phyloP scores from a whole-genome alignment of 2,888 invertebrate genomes.

The Blastobasis lacticolella region DNA sequence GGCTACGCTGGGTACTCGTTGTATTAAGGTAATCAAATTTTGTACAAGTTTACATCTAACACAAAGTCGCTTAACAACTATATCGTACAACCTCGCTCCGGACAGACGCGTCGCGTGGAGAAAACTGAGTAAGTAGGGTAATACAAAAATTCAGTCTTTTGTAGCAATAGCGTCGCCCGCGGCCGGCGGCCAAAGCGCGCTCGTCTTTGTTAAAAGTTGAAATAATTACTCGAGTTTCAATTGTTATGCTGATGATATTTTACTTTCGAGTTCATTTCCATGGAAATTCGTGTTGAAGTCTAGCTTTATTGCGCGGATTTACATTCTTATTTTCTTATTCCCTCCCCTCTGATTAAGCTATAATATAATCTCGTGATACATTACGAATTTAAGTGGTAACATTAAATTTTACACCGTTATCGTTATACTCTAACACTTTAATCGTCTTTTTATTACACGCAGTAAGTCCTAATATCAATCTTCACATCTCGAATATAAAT shows the following conservation, averaged over 20 bases:
- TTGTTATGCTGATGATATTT: constrained; percentile 3
- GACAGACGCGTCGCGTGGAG: constrained; percentile 20
- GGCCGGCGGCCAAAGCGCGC: neutral
- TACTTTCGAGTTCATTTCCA: constrained; percentile 1
- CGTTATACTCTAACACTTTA: too few species aligned
- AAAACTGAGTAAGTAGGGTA: constrained; percentile 8
- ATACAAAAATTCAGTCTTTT: constrained; percentile 33
- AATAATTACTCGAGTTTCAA: constrained; percentile 7
- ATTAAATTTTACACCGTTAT: neutral
- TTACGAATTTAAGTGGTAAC: neutral
- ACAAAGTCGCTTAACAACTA: constrained; percentile 8
- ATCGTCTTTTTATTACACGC: too few species aligned
- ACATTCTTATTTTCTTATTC: neutral
- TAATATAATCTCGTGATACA: neutral
- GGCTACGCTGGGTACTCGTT: constrained; percentile 39
- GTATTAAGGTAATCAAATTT: constrained; percentile 34
- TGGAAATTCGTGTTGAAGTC: neutral
- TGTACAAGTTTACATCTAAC: constrained; percentile 41
- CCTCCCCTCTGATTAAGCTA: neutral
- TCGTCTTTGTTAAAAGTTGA: constrained; percentile 8
- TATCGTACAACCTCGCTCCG: constrained; percentile 22
- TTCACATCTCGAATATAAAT: too few species aligned
- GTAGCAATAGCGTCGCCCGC: constrained; percentile 10
- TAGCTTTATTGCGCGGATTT: neutral
- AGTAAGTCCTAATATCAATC: too few species aligned